A percentile compares a stretch with the other conserved stretches of the same genome.
Evolutionary conservation across 2,888 invertebrate species (phyloP).

Genomic region (Heliconius erato): DNA sequence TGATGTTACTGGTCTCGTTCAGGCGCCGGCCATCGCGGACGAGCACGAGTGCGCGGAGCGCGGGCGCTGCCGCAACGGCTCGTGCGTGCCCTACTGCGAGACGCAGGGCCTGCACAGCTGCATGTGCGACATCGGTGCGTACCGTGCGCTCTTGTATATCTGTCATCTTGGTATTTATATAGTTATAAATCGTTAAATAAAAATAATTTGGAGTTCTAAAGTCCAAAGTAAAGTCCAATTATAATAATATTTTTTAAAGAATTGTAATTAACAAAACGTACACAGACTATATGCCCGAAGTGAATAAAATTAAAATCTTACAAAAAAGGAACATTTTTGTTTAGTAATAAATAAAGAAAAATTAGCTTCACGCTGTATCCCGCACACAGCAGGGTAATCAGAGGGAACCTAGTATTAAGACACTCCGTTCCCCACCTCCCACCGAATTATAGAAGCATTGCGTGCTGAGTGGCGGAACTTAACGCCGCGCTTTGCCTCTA

Average conservation of each 20-base stretch:
- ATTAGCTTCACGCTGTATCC: too few species aligned
- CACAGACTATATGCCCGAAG: background rate
- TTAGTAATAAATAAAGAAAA: too few species aligned
- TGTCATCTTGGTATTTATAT: background rate
- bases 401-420: too few species aligned
- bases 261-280: background rate
- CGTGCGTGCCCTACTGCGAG: conserved; percentile 97
- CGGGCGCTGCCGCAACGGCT: conserved; percentile 95
- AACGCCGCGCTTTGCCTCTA: too few species aligned
- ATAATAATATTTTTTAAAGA: too few species aligned
- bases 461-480: too few species aligned
- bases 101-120: conserved; percentile 96
- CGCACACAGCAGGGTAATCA: too few species aligned
- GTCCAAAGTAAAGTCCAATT: too few species aligned
- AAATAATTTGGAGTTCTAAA: background rate
- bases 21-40: conserved; percentile 94
- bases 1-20: too few species aligned
- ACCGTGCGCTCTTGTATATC: conserved; percentile 2
- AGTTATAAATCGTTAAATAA: background rate
- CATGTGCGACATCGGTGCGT: conserved; percentile 96
- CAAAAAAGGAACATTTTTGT: background rate
- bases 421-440: too few species aligned
- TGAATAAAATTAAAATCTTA: background rate
- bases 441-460: too few species aligned
- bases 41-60: conserved; percentile 95